Evolutionary conservation across 2,888 invertebrate genomes (phyloP), one percentile per base, ranked within the genome.

Genomic region (Meandrusa payeni): DNA sequence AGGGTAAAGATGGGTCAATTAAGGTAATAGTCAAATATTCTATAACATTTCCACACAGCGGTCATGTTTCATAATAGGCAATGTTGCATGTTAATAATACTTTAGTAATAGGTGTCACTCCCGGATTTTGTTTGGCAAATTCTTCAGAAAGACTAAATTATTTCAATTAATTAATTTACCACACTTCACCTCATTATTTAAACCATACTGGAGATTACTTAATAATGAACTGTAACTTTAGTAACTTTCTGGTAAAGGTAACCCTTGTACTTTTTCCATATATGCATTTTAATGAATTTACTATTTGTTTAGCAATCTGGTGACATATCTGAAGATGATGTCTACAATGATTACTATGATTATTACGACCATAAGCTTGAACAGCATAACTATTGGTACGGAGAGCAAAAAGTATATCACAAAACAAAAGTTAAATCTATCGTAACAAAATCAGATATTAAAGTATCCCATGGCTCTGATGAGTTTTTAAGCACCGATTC

Each of bases 241-340:
- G n/a, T n/a, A n/a, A n/a, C n/a, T n/a, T n/a, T n/a, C n/a, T n/a
- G n/a, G n/a, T n/a, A n/a, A n/a, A n/a, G n/a, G n/a, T n/a, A n/a
- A n/a, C n/a, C n/a, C n/a, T n/a, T 15, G 4, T 15, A 15, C 15
- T 15, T 15, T 2, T 15, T 3, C 2, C 15, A 15, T 15, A 4
- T 15, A 4, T 15, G 15, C 15, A 24, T 17, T 36, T 9, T 31
- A 46, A 5, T 10, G 19, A 10, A 17, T 9, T 7, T 13, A 26
- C 10, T 34, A 47, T 61, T 57, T 50, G 55, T 62, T 15, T 76
- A 83, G 80, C 76, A 59, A 64, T 54, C 68, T 54, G 79, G 75
- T 51, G 82, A 85, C 55, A 55, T 79, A 50, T 81, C 82, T 13
- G 83, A 85, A 69, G 85, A 86, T 51, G 81, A 86, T 43, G 46